Conservation (phyloP, 2,113 vertebrate species). For the Syrrhaptes paradoxus region DNA sequence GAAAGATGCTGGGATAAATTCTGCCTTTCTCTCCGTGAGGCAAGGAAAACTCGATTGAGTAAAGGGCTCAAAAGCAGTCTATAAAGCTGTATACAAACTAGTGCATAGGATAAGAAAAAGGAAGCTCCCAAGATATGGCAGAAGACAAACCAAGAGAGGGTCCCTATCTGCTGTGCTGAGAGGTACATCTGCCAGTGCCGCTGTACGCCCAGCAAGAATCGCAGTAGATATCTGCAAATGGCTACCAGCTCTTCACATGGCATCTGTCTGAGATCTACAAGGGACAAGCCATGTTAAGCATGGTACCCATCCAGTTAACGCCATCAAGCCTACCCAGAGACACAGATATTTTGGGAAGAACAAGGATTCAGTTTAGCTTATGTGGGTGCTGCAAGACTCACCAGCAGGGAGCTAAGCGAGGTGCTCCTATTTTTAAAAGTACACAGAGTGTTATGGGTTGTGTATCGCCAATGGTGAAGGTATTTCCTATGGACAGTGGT, state of each 20-base stretch:
- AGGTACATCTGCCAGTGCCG: not conserved
- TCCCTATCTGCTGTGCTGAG: not conserved
- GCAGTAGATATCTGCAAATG: not conserved
- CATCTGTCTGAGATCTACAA: not conserved
- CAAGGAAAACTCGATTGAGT: not conserved
- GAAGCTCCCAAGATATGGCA: not conserved
- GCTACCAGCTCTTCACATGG: not conserved
- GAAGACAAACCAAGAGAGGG: not conserved
- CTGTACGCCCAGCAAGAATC: not conserved
- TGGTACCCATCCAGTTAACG: not conserved
- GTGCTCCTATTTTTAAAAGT: not conserved
- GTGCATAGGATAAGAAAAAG: not conserved
- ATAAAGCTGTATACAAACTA: not conserved
- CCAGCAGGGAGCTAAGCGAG: rapidly evolving
- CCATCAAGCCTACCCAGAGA: not conserved
- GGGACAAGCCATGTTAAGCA: not conserved
- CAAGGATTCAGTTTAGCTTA: not conserved
- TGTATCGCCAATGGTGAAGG: not conserved
- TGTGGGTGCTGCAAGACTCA: not conserved
- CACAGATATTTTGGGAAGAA: not conserved
- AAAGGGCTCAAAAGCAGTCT: not conserved
- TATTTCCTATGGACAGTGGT: not conserved
- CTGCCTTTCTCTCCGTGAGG: not conserved
- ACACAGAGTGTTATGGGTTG: no score
- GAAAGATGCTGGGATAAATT: slow-evolving; percentile 16